Evolutionary conservation across 1,140 invertebrate genomes (phyloP), one percentile per base, ranked within the genome.

Genomic region (Brachionus manjavacas): DNA sequence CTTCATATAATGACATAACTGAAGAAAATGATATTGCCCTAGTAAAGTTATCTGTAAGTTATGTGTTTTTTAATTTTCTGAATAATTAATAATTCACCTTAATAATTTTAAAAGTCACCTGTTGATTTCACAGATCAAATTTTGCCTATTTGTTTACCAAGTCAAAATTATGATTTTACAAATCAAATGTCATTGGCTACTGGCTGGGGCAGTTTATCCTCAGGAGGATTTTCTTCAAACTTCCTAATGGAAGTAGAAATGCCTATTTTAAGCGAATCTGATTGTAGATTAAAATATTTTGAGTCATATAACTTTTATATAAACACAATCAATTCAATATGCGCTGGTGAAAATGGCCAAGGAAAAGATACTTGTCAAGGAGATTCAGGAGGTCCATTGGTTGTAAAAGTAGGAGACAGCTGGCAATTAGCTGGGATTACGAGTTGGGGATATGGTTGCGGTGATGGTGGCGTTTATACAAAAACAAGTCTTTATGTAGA

Each of bases 381-480:
- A 28, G 81, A 84, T 55, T 70, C 64, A 25, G 81, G 81, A 41
- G 81, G 81, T 49, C 81, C 81, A 72, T 84, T 84, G 35, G 66
- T 84, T 35, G 43, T 52, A 55, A 6, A 41, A 41, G 25, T 23
- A 6, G 16, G 12, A 14, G 25, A 31, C 12, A 39, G 41, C 14
- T 84, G 68, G 66, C 28, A 74, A 20, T 16, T 76, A 12, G 68
- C 68, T 9, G 83, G 83, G 16, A 28, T 84, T 7, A 76, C 70
- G 3, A 66, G 55, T 43, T 84, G 83, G 83, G 83, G 83, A 35
- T 1, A 16, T 20, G 83, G 70, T 14, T 84, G 83, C 46, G 83
- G 83, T 43, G 25, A 84, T 74, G 83, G 83, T 55, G 83, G 83
- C 39, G 83, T 84, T 28, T 84, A 84, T 31, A 84, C 83, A 11